A percentile compares a stretch with the other conserved stretches of the same genome.
These are phyloP conservation scores for Heterochromis multidens DNA, from an alignment of 2,113 vertebrate genomes.

Conservation along the genomic window DNA sequence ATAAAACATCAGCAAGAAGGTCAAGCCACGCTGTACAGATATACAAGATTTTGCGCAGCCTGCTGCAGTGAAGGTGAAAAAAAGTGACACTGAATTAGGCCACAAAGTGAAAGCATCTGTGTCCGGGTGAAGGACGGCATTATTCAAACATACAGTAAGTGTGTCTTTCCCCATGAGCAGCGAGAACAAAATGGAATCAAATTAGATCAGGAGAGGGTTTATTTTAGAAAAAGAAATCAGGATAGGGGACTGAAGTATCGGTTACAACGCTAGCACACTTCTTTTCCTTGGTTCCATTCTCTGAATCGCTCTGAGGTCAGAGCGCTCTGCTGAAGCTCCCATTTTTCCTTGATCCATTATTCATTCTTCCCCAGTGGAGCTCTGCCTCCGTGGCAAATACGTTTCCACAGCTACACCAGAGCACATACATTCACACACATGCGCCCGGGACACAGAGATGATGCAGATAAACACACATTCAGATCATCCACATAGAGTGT, in stretches of 20 bases:
- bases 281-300: conserved; percentile 42
- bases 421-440: not conserved
- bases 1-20: not conserved
- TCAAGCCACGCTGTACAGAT: not conserved
- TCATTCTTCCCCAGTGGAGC: conserved; percentile 66
- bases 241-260: conserved; percentile 46
- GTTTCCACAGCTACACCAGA: conserved; percentile 55
- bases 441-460: conserved; percentile 11
- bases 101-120: conserved; percentile 18
- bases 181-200: conserved; percentile 45
- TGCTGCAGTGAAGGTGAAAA: not conserved
- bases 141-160: conserved; percentile 51
- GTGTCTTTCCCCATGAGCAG: conserved; percentile 60
- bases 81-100: conserved; percentile 32
- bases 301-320: conserved; percentile 60
- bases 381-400: conserved; percentile 63
- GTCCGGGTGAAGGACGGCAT: conserved; percentile 35
- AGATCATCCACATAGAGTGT: not conserved
- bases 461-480: not conserved
- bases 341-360: conserved; percentile 76
- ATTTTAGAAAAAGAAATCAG: conserved; percentile 63
- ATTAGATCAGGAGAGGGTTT: conserved; percentile 60
- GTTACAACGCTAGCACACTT: conserved; percentile 51
- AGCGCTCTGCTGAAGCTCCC: conserved; percentile 56
- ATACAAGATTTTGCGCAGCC: too few relatives aligned